Evolutionary conservation across 2,888 invertebrate species (phyloP).

Genomic region (Andrena bicolor): DNA sequence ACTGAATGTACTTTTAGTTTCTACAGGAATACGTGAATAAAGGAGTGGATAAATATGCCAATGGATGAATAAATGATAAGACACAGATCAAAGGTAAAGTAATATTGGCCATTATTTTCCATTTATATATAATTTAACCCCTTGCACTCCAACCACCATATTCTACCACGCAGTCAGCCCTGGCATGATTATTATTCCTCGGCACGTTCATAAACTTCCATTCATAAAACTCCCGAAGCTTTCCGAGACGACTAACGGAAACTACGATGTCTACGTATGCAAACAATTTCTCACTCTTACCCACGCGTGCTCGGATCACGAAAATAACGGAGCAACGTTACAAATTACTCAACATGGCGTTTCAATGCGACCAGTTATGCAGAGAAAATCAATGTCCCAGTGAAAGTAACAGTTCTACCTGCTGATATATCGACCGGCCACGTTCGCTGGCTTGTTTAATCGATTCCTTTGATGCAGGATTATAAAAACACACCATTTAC

Average conservation of each 20-base stretch:
- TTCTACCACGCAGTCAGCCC: too few relatives aligned
- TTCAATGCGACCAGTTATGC: conserved; percentile 33
- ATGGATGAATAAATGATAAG: too few relatives aligned
- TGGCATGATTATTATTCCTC: too few relatives aligned
- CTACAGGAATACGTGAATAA: too few relatives aligned
- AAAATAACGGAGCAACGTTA: conserved; percentile 49
- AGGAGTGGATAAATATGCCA: too few relatives aligned
- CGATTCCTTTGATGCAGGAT: conserved; percentile 19
- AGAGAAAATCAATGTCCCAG: conserved; percentile 56
- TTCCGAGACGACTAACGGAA: conserved; percentile 15
- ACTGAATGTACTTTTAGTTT: too few relatives aligned
- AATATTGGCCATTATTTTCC: too few relatives aligned
- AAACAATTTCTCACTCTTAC: conserved; percentile 10
- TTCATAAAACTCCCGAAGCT: background rate
- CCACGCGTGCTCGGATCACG: background rate
- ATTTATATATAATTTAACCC: too few relatives aligned
- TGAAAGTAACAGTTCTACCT: conserved; percentile 45
- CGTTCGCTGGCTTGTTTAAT: conserved; percentile 37
- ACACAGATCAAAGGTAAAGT: too few relatives aligned
- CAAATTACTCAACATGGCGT: conserved; percentile 51
- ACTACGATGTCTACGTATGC: background rate
- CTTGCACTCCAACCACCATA: too few relatives aligned
- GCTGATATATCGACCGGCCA: conserved; percentile 50
- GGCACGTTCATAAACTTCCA: too few relatives aligned
- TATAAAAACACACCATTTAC: conserved; percentile 36